Evolutionary conservation across 2,888 invertebrate species (phyloP).

Genomic region (Choreutis nemorana): DNA sequence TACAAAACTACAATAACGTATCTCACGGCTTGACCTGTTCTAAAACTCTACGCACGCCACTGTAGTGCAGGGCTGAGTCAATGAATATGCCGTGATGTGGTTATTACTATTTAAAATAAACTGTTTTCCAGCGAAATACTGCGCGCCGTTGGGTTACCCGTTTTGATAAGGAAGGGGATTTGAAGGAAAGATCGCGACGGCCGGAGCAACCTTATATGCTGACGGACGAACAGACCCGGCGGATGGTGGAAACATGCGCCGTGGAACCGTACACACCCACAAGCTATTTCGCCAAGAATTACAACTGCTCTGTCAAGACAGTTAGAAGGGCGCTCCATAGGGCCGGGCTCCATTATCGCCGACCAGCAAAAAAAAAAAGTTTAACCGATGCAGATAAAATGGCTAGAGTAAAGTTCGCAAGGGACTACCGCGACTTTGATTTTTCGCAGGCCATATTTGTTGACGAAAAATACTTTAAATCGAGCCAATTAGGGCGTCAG

Average conservation of each 20-base stretch:
- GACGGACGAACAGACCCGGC: background rate
- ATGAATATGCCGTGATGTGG: too few species aligned
- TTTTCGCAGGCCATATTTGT: conserved; percentile 12
- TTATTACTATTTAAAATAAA: too few species aligned
- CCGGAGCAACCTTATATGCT: background rate
- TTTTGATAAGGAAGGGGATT: background rate
- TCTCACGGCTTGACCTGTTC: too few species aligned
- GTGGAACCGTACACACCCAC: conserved; percentile 5
- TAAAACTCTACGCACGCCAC: too few species aligned
- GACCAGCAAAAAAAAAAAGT: conserved; percentile 6
- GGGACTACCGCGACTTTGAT: conserved; percentile 12
- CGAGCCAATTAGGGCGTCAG: conserved; percentile 9
- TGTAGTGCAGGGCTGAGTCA: too few species aligned
- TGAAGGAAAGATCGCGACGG: background rate
- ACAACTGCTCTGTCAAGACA: conserved; percentile 4
- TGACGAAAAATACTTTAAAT: conserved; percentile 10
- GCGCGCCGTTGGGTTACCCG: background rate
- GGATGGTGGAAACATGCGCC: background rate
- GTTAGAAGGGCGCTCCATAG: background rate
- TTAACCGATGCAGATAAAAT: conserved; percentile 7
- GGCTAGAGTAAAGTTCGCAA: conserved; percentile 10
- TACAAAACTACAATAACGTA: too few species aligned
- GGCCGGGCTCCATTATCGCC: conserved; percentile 1
- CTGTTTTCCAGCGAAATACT: background rate
- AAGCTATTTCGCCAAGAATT: conserved; percentile 2